A percentile compares a stretch with the other conserved stretches of the same genome.
These are phyloP conservation scores for Protonibea diacanthus DNA, from an alignment of 2,797 vertebrate species.

Conservation along the genomic window DNA sequence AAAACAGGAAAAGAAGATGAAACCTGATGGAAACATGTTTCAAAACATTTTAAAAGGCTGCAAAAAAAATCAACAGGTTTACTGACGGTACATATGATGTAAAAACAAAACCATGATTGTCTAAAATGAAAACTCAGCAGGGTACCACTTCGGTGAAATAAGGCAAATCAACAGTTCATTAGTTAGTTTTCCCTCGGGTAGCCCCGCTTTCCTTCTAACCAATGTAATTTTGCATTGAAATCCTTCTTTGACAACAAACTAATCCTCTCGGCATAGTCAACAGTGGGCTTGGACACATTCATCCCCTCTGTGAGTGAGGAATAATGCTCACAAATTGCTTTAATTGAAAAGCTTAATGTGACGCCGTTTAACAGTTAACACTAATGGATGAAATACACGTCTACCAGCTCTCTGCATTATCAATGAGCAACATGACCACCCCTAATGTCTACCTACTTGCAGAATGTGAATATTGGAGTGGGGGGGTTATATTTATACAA, in stretches of 20 bases:
- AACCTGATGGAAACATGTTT: conserved; percentile 3
- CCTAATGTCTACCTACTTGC: conserved; percentile 39
- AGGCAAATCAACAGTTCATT: neutral
- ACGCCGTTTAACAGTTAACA: conserved; percentile 13
- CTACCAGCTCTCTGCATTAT: neutral
- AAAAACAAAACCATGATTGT: conserved; percentile 3
- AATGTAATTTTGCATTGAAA: neutral
- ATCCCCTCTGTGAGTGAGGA: conserved; percentile 14
- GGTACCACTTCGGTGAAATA: neutral
- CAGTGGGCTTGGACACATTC: neutral
- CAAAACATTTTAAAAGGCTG: neutral
- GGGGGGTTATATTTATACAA: conserved; percentile 22
- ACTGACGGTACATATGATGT: neutral
- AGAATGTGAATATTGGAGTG: conserved; percentile 33
- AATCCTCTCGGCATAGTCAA: conserved; percentile 16
- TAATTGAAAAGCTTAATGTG: conserved; percentile 9
- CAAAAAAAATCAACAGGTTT: conserved; percentile 1
- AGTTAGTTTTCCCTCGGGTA: neutral
- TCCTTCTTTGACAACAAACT: conserved; percentile 5
- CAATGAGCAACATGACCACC: conserved; percentile 31
- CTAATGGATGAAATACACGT: conserved; percentile 18
- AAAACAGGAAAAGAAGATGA: conserved; percentile 1
- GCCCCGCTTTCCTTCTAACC: conserved; percentile 3
- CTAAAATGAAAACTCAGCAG: conserved; percentile 2
- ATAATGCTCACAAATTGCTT: conserved; percentile 20